Conservation (phyloP, 2,797 vertebrate species). For the Emys orbicularis region DNA sequence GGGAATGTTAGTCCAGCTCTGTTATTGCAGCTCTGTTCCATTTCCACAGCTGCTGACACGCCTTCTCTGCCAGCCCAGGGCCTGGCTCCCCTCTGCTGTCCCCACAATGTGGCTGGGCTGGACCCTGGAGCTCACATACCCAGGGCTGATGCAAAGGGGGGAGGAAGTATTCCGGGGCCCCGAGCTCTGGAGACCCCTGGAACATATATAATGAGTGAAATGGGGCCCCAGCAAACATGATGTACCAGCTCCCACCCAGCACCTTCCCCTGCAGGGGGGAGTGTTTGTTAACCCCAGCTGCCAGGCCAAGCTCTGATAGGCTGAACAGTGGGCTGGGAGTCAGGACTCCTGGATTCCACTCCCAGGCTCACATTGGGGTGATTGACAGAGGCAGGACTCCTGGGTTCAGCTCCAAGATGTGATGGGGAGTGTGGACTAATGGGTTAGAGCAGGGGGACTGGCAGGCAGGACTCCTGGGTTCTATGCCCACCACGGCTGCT, state of each 20-base stretch:
- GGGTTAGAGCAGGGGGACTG: neutral
- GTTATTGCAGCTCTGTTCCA: conserved; percentile 42
- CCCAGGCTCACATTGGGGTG: too few relatives aligned
- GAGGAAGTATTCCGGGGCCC: too few relatives aligned
- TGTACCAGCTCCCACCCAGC: too few relatives aligned
- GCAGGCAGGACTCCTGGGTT: neutral
- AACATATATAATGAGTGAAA: too few relatives aligned
- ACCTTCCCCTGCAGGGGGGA: too few relatives aligned
- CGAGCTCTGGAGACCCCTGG: too few relatives aligned
- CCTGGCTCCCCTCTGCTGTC: neutral
- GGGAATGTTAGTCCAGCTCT: conserved; percentile 27
- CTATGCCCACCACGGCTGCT: neutral
- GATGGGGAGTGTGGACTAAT: too few relatives aligned
- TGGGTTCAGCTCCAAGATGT: neutral
- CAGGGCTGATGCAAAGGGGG: neutral
- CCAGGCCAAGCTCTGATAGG: neutral
- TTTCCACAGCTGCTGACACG: conserved; percentile 54
- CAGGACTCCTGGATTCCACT: neutral
- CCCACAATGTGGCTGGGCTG: neutral
- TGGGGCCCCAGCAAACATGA: too few relatives aligned
- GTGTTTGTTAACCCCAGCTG: neutral
- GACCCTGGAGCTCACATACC: neutral
- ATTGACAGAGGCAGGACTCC: neutral
- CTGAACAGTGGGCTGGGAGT: neutral
- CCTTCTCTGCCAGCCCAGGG: conserved; percentile 54